Evolutionary conservation across 2,888 invertebrate species (phyloP).

Genomic region (Ochropleura leucogaster): DNA sequence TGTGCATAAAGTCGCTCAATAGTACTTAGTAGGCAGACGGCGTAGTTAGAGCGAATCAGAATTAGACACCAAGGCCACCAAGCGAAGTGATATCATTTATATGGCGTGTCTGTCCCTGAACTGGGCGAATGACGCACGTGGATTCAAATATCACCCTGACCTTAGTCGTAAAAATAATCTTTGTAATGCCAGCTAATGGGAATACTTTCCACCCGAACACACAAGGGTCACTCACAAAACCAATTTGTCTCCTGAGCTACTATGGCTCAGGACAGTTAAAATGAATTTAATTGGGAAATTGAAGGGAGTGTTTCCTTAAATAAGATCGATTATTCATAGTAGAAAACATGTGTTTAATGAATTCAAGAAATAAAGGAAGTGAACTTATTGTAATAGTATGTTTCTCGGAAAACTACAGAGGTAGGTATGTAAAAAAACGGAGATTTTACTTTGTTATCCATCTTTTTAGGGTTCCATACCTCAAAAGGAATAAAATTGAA

Average conservation of each 20-base stretch:
- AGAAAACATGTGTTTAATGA: not conserved
- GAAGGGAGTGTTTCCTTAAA: not conserved
- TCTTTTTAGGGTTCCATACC: no score
- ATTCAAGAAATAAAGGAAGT: not conserved
- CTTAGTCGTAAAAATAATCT: slow-evolving; percentile 84
- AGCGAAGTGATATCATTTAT: slow-evolving; percentile 88
- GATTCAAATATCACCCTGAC: slow-evolving; percentile 87
- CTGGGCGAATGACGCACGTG: slow-evolving; percentile 87
- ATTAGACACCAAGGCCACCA: slow-evolving; percentile 87
- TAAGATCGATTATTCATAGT: not conserved
- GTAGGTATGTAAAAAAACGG: not conserved
- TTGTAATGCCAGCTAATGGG: slow-evolving; percentile 76
- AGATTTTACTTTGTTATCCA: not conserved
- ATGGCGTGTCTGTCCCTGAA: slow-evolving; percentile 88
- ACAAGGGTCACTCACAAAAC: slow-evolving; percentile 39
- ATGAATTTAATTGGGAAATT: slow-evolving; percentile 2
- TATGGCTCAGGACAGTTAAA: not conserved
- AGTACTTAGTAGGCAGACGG: slow-evolving; percentile 84
- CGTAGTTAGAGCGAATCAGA: slow-evolving; percentile 87
- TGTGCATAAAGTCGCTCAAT: slow-evolving; percentile 63
- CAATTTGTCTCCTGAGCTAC: slow-evolving; percentile 20
- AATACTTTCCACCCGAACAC: slow-evolving; percentile 65
- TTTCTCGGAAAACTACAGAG: not conserved
- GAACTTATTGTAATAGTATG: not conserved
- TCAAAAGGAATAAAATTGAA: no score